phyloP scores from a whole-genome alignment of 2,888 invertebrate genomes.

The Achlya flavicornis region DNA sequence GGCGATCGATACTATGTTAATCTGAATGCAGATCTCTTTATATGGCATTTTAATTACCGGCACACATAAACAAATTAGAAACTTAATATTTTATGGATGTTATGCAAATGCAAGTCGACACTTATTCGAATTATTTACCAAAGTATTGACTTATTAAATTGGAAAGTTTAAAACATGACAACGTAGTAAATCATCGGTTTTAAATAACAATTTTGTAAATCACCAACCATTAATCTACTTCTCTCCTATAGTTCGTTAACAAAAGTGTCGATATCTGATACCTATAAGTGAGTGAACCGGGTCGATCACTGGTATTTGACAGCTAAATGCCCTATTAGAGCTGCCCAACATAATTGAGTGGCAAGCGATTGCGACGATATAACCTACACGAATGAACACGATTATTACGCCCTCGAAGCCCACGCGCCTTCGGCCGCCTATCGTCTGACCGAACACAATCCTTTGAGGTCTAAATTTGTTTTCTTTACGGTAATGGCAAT shows the following conservation, averaged over 20 bases:
- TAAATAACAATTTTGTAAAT: not conserved
- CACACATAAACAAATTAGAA: conserved; percentile 15
- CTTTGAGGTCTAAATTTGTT: conserved; percentile 42
- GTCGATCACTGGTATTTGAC: conserved; percentile 66
- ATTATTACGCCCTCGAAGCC: conserved; percentile 25
- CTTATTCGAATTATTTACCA: no score
- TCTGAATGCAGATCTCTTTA: conserved; percentile 28
- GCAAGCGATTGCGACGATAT: conserved; percentile 46
- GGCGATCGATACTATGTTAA: conserved; percentile 63
- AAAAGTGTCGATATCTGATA: conserved; percentile 22
- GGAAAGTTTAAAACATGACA: no score
- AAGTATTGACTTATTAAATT: not conserved
- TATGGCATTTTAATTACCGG: conserved; percentile 10
- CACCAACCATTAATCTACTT: not conserved
- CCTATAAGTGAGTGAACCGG: conserved; percentile 37
- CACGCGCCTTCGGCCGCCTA: conserved; percentile 25
- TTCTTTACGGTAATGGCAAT: conserved; percentile 38
- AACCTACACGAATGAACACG: conserved; percentile 40
- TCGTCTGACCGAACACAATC: conserved; percentile 34
- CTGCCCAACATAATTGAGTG: conserved; percentile 58
- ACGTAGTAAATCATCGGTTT: not conserved
- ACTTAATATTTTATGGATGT: not conserved
- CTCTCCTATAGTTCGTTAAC: conserved; percentile 11
- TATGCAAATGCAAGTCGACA: not conserved
- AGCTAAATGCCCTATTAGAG: conserved; percentile 69